Conservation (phyloP, 2,888 invertebrate genomes). For the Merodon equestris region DNA sequence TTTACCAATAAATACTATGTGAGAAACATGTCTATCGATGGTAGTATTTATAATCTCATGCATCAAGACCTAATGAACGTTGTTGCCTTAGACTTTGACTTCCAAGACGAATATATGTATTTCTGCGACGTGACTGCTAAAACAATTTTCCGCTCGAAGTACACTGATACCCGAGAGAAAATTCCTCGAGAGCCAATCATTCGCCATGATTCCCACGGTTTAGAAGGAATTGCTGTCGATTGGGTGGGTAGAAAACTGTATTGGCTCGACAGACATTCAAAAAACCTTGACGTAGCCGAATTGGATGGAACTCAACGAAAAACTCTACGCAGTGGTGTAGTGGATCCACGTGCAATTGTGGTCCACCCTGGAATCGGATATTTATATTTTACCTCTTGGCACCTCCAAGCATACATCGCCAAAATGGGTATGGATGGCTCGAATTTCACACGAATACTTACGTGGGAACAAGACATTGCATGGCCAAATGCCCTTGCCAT, state of each 20-base stretch:
- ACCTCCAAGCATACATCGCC: slow-evolving; percentile 96
- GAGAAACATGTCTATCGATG: slow-evolving; percentile 95
- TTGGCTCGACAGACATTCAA: slow-evolving; percentile 97
- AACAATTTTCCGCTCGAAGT: slow-evolving; percentile 90
- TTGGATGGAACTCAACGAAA: slow-evolving; percentile 94
- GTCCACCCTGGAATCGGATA: slow-evolving; percentile 97
- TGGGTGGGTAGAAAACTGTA: slow-evolving; percentile 98
- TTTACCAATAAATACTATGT: slow-evolving; percentile 99
- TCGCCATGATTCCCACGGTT: slow-evolving; percentile 94
- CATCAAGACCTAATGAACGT: slow-evolving; percentile 98
- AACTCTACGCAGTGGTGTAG: slow-evolving; percentile 92
- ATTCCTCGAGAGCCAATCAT: slow-evolving; percentile 90
- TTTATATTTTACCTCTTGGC: slow-evolving; percentile 98
- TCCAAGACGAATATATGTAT: slow-evolving; percentile 90
- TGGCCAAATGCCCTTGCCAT: slow-evolving; percentile 99
- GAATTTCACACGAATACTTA: slow-evolving; percentile 91
- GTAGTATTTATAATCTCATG: slow-evolving; percentile 89
- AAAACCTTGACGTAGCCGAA: slow-evolving; percentile 96
- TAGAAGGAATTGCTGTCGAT: slow-evolving; percentile 98
- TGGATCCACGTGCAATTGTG: slow-evolving; percentile 95
- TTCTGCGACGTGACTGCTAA: slow-evolving; percentile 98
- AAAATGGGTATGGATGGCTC: slow-evolving; percentile 98
- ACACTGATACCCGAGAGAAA: slow-evolving; percentile 80
- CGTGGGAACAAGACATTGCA: slow-evolving; percentile 95
- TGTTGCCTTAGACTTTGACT: slow-evolving; percentile 97